Base-by-base conservation (phyloP, 2,113 vertebrate genomes). In the Indicator indicator region DNA sequence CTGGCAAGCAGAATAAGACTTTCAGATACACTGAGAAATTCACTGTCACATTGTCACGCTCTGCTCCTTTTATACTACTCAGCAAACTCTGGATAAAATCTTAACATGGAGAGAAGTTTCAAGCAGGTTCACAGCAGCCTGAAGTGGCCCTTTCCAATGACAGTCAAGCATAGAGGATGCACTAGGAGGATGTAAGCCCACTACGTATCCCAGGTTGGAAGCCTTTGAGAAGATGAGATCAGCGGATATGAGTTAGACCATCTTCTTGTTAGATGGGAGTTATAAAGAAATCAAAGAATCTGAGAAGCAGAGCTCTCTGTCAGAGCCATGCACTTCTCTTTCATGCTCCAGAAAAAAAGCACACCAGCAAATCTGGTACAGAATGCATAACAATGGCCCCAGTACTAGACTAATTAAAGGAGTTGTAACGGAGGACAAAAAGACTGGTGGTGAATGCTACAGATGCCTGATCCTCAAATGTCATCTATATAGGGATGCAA, bases 171-270 rank as follows among this genome's bases (percentile, higher is more conserved):
- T 26, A 60, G 28, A 12, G 46, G 38, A 68, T 8, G 69, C 38
- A 16, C 32, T 16, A 12, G 19, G 8, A 88, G 10, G 13, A 13
- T 67, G 23, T 3, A 81, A 86, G 7, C 17, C 12, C 27, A 17
- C 33, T 21, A 36, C 40, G 56, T 28, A 40, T n/a, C 36, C 59
- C 70, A 64, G 40, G 33, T n/a, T 82, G 72, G 60, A 86, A 87
- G 16, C 10, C 27, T n/a, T 75, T 62, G 32, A 69, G 40, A 55
- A 62, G 16, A 55, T 80, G 42, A 4, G 2, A 73, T 44, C 68
- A 73, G 75, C 2, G 6, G 44, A 33, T 13, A 19, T 0, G 0
- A 36, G 38, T 33, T 52, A 33, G n/a, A 74, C 68, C 9, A 79
- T 52, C 4, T 8, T 84, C 67, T 69, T 54, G 9, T 69, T 59